Base-by-base conservation (phyloP, 2,113 vertebrate genomes). In the Oncorhynchus mykiss region DNA sequence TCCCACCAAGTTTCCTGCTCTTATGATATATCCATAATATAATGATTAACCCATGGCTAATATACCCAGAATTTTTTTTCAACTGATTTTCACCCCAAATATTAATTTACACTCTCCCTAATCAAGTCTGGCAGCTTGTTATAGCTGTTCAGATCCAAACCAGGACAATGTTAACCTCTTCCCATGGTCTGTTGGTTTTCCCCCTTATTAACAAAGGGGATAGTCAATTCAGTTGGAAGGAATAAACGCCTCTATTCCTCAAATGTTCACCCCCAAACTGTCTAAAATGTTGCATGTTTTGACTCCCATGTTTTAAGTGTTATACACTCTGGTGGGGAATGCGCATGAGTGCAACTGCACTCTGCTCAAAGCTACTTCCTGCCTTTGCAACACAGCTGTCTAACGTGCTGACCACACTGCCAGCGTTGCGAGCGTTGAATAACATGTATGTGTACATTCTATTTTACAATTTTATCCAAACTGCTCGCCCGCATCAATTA, bases 131-230 rank as follows among this genome's bases (percentile, higher is more conserved):
- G 4, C 85, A 89, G 93, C 90, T 95, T 95, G 91, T 66, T 31
- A 94, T 96, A 94, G 91, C 93, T 92, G 91, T 85, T 93, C 91
- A 95, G 96, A 97, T 96, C 95, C 95, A 95, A 16, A 91, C 90
- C 92, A 92, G 85, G 96, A 96, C 94, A 74, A 97, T 75, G 96
- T 78, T n/a, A 94, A 77, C 4, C 0, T 78, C 94, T 95, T 96
- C 93, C 91, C 88, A 65, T 94, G 81, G 95, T 95, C 92, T 95
- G 94, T 94, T 94, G 95, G 90, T 93, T 93, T 84, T 88, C 90
- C 90, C 85, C 85, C 84, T 82, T 25, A 57, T 75, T 80, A 22
- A 5, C 2, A 82, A 82, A 86, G 82, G 91, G 90, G 85, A 87
- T 49, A 64, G 60, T 93, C 93, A 85, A 22, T 95, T 97, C 94